Percentiles rank a stretch among this genome's conserved stretches.
phyloP scores from a whole-genome alignment of 2,888 invertebrate genomes.

The Eilema sororculum region DNA sequence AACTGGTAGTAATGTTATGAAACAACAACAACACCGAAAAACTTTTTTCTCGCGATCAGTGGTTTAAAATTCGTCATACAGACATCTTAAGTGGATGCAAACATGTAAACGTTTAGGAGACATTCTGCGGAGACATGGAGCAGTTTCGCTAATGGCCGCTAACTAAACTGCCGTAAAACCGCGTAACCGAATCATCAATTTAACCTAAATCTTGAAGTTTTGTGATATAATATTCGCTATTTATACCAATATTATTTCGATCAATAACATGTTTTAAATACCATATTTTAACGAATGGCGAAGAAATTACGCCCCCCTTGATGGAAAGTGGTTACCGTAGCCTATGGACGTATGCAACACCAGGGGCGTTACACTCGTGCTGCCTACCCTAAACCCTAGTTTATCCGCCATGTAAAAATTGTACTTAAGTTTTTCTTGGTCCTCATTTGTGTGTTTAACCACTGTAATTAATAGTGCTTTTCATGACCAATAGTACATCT shows the following conservation, averaged over 20 bases:
- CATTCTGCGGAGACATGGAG: not conserved
- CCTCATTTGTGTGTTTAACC: too few species aligned
- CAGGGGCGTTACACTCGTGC: too few species aligned
- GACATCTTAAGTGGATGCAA: constrained; percentile 17
- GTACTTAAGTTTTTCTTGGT: too few species aligned
- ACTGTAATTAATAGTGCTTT: too few species aligned
- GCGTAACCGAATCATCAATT: not conserved
- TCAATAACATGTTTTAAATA: not conserved
- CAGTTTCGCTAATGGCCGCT: not conserved
- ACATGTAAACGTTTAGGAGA: constrained; percentile 15
- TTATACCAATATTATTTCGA: not conserved
- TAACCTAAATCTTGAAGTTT: not conserved
- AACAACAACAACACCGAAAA: constrained; percentile 15
- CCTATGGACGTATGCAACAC: too few species aligned
- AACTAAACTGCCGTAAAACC: not conserved
- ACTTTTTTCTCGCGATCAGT: constrained; percentile 12
- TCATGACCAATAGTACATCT: too few species aligned
- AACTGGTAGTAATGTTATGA: constrained; percentile 26
- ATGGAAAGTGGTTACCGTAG: too few species aligned
- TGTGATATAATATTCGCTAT: not conserved
- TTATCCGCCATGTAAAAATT: too few species aligned
- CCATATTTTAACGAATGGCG: too few species aligned
- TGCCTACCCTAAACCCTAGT: too few species aligned
- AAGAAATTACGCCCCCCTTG: too few species aligned
- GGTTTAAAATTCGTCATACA: constrained; percentile 25